Conservation (phyloP, 2,888 invertebrate species). For the Diogma glabrata region DNA sequence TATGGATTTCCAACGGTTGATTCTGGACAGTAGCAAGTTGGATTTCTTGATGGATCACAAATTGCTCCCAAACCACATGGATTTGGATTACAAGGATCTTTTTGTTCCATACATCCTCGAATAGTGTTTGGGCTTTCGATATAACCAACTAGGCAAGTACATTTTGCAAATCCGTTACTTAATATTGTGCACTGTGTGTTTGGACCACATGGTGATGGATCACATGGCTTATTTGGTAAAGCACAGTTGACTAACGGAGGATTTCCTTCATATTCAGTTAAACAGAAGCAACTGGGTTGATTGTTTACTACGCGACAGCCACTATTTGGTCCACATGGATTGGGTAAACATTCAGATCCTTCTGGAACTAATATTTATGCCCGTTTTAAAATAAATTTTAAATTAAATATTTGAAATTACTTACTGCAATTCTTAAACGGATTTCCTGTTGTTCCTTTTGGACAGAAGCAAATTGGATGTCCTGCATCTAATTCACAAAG, state of each 20-base stretch:
- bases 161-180: slow-evolving; percentile 72
- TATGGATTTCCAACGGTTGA: slow-evolving; percentile 74
- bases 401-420: slow-evolving; percentile 33
- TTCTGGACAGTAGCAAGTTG: slow-evolving; percentile 78
- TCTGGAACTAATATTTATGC: slow-evolving; percentile 56
- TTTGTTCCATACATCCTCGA: slow-evolving; percentile 66
- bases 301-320: slow-evolving; percentile 67
- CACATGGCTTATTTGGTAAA: slow-evolving; percentile 66
- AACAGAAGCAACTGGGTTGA: slow-evolving; percentile 73
- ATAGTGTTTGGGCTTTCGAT: slow-evolving; percentile 81
- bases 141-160: slow-evolving; percentile 72
- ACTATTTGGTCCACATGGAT: slow-evolving; percentile 74
- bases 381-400: background rate
- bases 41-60: slow-evolving; percentile 65
- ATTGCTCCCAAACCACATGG: slow-evolving; percentile 67
- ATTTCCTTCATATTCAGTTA: slow-evolving; percentile 76
- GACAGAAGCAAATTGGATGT: slow-evolving; percentile 80
- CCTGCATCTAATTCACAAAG: slow-evolving; percentile 75
- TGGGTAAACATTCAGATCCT: slow-evolving; percentile 70
- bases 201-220: slow-evolving; percentile 77
- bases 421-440: slow-evolving; percentile 83
- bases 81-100: slow-evolving; percentile 72
- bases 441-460: slow-evolving; percentile 81
- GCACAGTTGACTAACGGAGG: slow-evolving; percentile 62
- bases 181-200: slow-evolving; percentile 74